Evolutionary conservation across 2,888 invertebrate genomes (phyloP), one percentile per base, ranked within the genome.

Genomic region (Drosophila quinaria): DNA sequence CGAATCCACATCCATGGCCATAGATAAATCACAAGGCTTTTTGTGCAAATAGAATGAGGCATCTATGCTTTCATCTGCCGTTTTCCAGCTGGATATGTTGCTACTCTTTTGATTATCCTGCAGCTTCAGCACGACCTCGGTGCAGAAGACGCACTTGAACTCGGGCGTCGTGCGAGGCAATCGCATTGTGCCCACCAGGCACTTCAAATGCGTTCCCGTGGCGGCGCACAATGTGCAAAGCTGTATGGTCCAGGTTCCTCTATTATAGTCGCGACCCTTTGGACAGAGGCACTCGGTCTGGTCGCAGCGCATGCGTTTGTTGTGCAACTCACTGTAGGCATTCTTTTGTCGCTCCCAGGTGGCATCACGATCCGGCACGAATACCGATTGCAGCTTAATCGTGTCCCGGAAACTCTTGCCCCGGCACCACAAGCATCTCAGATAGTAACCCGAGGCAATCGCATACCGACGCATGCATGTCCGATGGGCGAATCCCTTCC

Each of bases 271-370:
- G 25, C 95, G 92, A 0, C 96, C 96, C 39, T 94, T 91, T 0
- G 95, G 94, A 89, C 97, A 97, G 0, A 91, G 39, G 87, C 97
- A 97, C 0, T 73, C 78, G 0, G 78, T 56, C 0, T 95, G 94
- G 70, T 95, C 94, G 83, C 97, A 97, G 0, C 91, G 88, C 6
- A 94, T 89, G 2, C 95, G 94, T 1, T 95, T 92, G 0, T 95
- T 92, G 60, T 95, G 94, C 51, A 97, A 94, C 50, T 96, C 97
- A 0, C 94, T 93, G 91, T 94, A 97, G 0, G 97, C 96, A 13
- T 95, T 95, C 63, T 94, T 95, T n/a, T 95, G 91, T 1, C 44
- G 75, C 90, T 97, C 97, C 97, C 97, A 97, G 0, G 95, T 94
- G 0, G 97, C 97, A 90, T 97, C 97, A 75, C 96, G 96, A 92